phyloP scores from a whole-genome alignment of 2,888 invertebrate species.

The Trimorus sp. region DNA sequence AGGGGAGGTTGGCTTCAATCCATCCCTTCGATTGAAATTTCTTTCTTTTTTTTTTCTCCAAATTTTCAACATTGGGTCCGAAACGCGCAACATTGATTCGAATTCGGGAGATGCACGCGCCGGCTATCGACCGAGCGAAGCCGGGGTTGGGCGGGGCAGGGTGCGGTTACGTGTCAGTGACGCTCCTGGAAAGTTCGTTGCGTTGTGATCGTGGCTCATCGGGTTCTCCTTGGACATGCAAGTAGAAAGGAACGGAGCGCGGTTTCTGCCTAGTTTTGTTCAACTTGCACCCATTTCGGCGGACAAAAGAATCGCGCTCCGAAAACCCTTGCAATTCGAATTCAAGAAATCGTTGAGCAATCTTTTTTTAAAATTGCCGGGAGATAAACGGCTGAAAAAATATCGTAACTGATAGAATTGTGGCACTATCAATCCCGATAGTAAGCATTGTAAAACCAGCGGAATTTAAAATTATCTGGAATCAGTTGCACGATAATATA shows the following conservation, averaged over 20 bases:
- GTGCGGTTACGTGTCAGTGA: conserved; percentile 76
- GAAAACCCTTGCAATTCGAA: no score
- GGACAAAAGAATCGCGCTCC: no score
- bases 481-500: not conserved
- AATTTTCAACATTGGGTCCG: not conserved
- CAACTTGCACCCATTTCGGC: no score
- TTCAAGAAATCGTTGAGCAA: no score
- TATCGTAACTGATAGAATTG: no score
- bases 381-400: no score
- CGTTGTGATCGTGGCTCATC: conserved; percentile 17
- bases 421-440: no score
- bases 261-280: no score
- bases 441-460: not conserved
- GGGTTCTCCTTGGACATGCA: not conserved
- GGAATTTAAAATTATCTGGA: not conserved
- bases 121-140: conserved; percentile 76
- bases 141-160: conserved; percentile 81
- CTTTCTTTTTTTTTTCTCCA: no score
- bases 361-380: no score
- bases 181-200: conserved; percentile 70
- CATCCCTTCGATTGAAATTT: no score
- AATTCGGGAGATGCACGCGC: conserved; percentile 46
- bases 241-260: not conserved
- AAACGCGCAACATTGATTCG: conserved; percentile 34
- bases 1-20: no score